These are phyloP conservation scores for Enteromius paludinosus DNA, from an alignment of 2,797 vertebrate genomes.

Conservation along the genomic window DNA sequence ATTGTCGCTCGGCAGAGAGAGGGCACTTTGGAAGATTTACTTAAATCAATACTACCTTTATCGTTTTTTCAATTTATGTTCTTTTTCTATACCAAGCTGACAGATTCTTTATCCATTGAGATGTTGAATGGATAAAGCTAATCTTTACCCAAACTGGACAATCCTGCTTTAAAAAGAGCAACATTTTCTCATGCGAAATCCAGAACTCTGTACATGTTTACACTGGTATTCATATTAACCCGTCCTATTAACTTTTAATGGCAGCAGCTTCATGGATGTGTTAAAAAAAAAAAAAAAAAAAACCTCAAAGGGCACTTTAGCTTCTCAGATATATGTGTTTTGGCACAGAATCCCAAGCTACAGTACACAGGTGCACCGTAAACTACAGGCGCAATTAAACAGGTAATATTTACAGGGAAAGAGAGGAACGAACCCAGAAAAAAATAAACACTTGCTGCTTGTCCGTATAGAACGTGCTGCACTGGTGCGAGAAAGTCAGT, in stretches of 20 bases:
- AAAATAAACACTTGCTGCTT: conserved; percentile 54
- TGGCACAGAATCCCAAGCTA: conserved; percentile 69
- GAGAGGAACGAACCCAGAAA: conserved; percentile 36
- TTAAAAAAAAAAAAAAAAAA: conserved; percentile 66
- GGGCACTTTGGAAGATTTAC: conserved; percentile 50
- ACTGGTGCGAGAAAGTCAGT: conserved; percentile 11
- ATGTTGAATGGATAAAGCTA: conserved; percentile 53
- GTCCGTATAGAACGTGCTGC: conserved; percentile 39
- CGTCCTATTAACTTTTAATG: conserved; percentile 47
- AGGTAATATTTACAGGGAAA: conserved; percentile 45
- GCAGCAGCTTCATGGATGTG: conserved; percentile 38
- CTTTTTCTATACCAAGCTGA: conserved; percentile 14
- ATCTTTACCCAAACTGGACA: conserved; percentile 35
- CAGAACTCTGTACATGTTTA: conserved; percentile 72
- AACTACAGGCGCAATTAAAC: conserved; percentile 54
- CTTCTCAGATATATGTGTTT: conserved; percentile 59
- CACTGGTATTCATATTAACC: conserved; percentile 66
- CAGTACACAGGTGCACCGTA: conserved; percentile 56
- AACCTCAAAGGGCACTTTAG: conserved; percentile 62
- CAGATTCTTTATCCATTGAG: conserved; percentile 34
- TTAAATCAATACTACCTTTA: conserved; percentile 37
- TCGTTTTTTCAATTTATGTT: conserved; percentile 25
- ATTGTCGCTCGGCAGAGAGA: conserved; percentile 51
- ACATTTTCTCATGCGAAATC: conserved; percentile 50
- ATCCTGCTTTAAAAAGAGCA: conserved; percentile 49